Conservation (phyloP, 1,140 invertebrate species). For the Leptinotarsa defecta region DNA sequence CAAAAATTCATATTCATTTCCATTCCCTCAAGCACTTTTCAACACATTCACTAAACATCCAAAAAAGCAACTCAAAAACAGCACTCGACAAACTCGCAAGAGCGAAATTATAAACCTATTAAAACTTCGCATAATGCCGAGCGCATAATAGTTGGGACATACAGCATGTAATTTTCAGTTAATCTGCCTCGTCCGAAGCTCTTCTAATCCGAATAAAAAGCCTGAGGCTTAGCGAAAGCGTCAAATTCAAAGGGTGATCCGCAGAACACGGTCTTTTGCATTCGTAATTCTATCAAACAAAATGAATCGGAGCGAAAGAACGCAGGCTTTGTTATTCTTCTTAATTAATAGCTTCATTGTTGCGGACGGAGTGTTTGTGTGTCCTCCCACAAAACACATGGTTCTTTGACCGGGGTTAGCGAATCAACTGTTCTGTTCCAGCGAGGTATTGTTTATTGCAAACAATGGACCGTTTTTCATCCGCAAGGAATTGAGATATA, state of each 20-base stretch:
- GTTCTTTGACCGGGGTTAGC: not conserved
- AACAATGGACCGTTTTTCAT: not conserved
- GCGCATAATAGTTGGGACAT: not conserved
- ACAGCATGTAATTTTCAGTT: conserved; percentile 19
- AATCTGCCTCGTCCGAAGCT: conserved; percentile 7
- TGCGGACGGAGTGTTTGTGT: not conserved
- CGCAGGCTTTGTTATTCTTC: conserved; percentile 11
- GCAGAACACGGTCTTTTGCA: conserved; percentile 11
- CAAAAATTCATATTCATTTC: not conserved
- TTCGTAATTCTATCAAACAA: conserved; percentile 18
- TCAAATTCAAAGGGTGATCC: conserved; percentile 17
- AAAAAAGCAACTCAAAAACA: not conserved
- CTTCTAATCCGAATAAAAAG: conserved; percentile 16
- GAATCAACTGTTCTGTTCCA: not conserved
- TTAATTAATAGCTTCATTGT: conserved; percentile 15
- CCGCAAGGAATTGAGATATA: too few relatives aligned
- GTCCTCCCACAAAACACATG: conserved; percentile 4
- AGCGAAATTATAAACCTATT: conserved; percentile 6
- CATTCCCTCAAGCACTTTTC: not conserved
- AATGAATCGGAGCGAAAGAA: conserved; percentile 10
- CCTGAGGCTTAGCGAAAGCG: conserved; percentile 10
- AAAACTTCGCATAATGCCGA: not conserved
- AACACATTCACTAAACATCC: not conserved
- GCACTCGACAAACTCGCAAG: not conserved
- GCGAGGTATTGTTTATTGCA: not conserved